Evolutionary conservation across 2,797 vertebrate genomes (phyloP).

Genomic region (Cottoperca gobio): DNA sequence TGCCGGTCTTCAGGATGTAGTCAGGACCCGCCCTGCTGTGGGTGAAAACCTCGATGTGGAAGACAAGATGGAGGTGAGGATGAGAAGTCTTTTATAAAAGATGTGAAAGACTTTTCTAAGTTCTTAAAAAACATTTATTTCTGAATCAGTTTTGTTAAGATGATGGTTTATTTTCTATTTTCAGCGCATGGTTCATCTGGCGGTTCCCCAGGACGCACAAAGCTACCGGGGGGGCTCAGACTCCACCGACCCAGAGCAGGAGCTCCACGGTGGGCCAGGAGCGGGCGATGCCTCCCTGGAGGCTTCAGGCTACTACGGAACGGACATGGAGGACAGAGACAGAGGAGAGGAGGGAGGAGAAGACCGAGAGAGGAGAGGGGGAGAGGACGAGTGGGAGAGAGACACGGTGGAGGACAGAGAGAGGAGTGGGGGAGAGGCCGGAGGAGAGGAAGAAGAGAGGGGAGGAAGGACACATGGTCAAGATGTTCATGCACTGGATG

Average conservation of each 20-base stretch:
- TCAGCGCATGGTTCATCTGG: conserved; percentile 75
- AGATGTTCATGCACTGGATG: conserved; percentile 13
- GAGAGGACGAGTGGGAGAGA: conserved; percentile 59
- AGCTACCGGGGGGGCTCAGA: conserved; percentile 31
- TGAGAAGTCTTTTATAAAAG: not conserved
- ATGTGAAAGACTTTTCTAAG: not conserved
- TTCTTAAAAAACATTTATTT: not conserved
- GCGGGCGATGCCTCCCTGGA: conserved; percentile 63
- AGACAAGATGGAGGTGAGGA: conserved; percentile 77
- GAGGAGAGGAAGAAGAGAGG: conserved; percentile 10
- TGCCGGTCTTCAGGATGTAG: conserved; percentile 14
- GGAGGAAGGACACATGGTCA: not conserved
- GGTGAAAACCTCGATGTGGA: conserved; percentile 57
- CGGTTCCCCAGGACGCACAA: conserved; percentile 41
- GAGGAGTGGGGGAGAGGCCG: conserved; percentile 14
- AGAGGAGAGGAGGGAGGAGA: conserved; percentile 69
- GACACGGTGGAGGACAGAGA: conserved; percentile 34
- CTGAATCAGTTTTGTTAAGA: not conserved
- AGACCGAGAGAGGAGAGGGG: conserved; percentile 58
- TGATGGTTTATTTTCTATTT: not conserved
- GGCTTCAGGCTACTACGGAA: conserved; percentile 69
- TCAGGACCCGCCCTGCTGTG: not conserved
- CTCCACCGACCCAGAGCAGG: conserved; percentile 45
- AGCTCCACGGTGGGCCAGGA: conserved; percentile 41
- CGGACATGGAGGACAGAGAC: conserved; percentile 72